Evolutionary conservation across 2,797 vertebrate species (phyloP).

Genomic region (Myotis planiceps): DNA sequence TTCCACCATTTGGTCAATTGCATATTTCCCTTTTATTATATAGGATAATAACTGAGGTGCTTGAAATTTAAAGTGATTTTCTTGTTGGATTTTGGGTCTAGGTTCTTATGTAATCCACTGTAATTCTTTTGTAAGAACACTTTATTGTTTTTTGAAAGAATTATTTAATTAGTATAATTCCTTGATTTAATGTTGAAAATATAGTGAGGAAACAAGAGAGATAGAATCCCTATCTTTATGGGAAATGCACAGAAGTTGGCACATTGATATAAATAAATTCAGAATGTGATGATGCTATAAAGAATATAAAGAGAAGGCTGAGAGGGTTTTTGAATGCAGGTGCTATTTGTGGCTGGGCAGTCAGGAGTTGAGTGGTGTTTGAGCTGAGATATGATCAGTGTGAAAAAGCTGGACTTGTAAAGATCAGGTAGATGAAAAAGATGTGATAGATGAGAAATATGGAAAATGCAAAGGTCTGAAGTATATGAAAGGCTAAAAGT

Average conservation of each 20-base stretch:
- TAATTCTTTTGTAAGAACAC: neutral
- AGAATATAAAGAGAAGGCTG: neutral
- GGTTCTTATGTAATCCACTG: neutral
- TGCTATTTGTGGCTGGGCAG: neutral
- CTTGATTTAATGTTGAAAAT: neutral
- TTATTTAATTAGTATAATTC: neutral
- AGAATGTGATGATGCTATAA: neutral
- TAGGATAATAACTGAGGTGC: neutral
- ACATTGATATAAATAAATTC: neutral
- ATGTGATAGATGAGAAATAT: neutral
- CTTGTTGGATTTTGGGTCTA: neutral
- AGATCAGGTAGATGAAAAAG: neutral
- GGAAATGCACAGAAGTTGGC: neutral
- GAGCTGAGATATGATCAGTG: neutral
- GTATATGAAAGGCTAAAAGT: neutral
- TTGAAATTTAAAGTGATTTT: conserved; percentile 9
- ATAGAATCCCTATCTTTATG: neutral
- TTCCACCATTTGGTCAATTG: too few relatives aligned
- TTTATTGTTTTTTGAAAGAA: neutral
- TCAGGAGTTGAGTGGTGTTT: neutral
- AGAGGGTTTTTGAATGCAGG: neutral
- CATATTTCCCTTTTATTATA: too few relatives aligned
- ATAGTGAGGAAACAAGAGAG: neutral
- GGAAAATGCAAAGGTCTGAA: neutral
- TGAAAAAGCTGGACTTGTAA: neutral